Conservation (phyloP, 2,113 vertebrate species). For the Erythrolamprus reginae region DNA sequence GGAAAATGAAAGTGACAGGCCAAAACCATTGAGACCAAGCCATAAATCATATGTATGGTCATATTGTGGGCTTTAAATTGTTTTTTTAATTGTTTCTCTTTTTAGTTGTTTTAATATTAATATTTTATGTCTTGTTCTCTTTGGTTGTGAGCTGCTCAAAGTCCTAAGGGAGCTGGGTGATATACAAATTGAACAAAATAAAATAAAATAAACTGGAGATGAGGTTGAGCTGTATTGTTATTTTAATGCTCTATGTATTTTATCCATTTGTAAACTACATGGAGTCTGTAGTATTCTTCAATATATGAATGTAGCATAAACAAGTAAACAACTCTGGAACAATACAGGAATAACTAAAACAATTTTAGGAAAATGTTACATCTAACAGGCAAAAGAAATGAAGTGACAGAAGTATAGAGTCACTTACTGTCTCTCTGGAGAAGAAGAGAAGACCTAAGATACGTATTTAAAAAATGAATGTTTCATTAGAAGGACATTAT, state of each 20-base stretch:
- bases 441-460: not conserved
- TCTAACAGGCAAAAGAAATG: not conserved
- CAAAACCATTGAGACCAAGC: too few relatives aligned
- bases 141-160: too few relatives aligned
- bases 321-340: not conserved
- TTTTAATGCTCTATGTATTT: not conserved
- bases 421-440: not conserved
- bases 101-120: too few relatives aligned
- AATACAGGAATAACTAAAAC: not conserved
- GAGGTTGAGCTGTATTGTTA: not conserved
- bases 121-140: too few relatives aligned
- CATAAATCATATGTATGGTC: too few relatives aligned
- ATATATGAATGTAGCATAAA: not conserved
- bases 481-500: not conserved
- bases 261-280: not conserved
- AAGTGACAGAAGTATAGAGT: not conserved
- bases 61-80: too few relatives aligned
- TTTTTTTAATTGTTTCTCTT: too few relatives aligned
- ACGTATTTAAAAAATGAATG: not conserved
- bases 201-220: too few relatives aligned
- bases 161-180: too few relatives aligned
- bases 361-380: not conserved
- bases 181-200: too few relatives aligned
- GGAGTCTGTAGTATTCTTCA: not conserved
- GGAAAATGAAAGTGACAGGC: not conserved